Conservation (phyloP, 2,797 vertebrate genomes). For the Threskiornis aethiopicus region DNA sequence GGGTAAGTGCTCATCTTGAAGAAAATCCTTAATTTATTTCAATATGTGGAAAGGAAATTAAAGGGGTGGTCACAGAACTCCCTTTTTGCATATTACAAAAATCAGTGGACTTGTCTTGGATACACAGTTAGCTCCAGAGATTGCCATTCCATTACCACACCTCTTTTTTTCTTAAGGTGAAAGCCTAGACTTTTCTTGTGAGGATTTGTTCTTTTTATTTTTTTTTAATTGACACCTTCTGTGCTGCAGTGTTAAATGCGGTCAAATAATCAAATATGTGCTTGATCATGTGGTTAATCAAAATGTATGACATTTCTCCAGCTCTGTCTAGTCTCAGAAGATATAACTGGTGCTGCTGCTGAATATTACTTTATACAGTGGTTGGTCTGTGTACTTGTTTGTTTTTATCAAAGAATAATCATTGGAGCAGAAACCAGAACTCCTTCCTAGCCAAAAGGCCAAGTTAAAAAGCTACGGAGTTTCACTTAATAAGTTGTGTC, state of each 20-base stretch:
- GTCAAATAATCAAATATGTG: not conserved
- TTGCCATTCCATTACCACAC: not conserved
- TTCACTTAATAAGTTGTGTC: not conserved
- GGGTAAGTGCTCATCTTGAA: constrained; percentile 69
- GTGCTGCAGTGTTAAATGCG: not conserved
- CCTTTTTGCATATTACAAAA: not conserved
- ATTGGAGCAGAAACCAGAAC: not conserved
- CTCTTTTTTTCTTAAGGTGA: not conserved
- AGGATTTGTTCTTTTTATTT: not conserved
- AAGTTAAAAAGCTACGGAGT: not conserved
- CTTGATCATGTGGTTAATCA: not conserved
- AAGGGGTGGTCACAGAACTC: not conserved
- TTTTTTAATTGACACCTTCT: not conserved
- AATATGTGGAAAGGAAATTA: not conserved
- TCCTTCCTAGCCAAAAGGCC: not conserved
- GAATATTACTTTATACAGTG: not conserved
- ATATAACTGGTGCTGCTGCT: not conserved
- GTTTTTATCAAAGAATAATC: not conserved
- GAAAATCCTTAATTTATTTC: not conserved
- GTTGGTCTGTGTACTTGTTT: not conserved
- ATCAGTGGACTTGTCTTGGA: not conserved
- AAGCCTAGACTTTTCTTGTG: not conserved
- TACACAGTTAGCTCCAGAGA: not conserved
- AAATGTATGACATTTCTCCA: not conserved
- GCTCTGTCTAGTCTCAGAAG: not conserved